Conservation (phyloP, 2,113 vertebrate genomes). For the Cranoglanis bouderius region DNA sequence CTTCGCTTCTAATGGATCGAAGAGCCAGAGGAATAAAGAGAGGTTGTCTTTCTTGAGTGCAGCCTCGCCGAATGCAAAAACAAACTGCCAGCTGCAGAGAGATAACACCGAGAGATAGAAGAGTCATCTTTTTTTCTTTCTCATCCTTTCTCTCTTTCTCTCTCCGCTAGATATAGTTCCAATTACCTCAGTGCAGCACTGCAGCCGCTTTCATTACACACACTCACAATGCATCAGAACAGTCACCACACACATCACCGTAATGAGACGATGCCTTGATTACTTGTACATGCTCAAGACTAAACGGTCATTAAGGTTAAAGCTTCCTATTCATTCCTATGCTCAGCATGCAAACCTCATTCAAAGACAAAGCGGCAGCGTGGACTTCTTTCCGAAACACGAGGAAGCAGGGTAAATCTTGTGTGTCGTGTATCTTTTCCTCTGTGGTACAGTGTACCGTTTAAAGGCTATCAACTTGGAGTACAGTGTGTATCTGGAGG, state of each 20-base stretch:
- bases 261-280: constrained; percentile 43
- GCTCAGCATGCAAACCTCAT: not conserved
- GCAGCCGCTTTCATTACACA: constrained; percentile 39
- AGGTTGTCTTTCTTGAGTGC: not conserved
- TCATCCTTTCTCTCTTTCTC: not conserved
- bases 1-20: constrained; percentile 17
- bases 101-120: constrained; percentile 16
- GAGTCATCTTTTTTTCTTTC: not conserved
- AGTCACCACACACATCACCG: constrained; percentile 1
- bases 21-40: not conserved
- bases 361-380: constrained; percentile 57
- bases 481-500: constrained; percentile 63
- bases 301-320: not conserved
- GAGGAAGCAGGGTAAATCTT: constrained; percentile 50
- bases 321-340: not conserved
- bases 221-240: constrained; percentile 26
- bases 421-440: constrained; percentile 57
- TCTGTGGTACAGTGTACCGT: constrained; percentile 57
- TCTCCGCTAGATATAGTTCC: constrained; percentile 37
- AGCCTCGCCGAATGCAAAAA: constrained; percentile 11
- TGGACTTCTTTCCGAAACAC: constrained; percentile 65
- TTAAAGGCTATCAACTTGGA: constrained; percentile 61
- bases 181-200: constrained; percentile 41
- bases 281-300: constrained; percentile 16
- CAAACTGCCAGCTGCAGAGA: not conserved